Percentiles rank a stretch among this genome's conserved stretches.
phyloP scores from a whole-genome alignment of 2,113 vertebrate species.

The Prinia subflava region DNA sequence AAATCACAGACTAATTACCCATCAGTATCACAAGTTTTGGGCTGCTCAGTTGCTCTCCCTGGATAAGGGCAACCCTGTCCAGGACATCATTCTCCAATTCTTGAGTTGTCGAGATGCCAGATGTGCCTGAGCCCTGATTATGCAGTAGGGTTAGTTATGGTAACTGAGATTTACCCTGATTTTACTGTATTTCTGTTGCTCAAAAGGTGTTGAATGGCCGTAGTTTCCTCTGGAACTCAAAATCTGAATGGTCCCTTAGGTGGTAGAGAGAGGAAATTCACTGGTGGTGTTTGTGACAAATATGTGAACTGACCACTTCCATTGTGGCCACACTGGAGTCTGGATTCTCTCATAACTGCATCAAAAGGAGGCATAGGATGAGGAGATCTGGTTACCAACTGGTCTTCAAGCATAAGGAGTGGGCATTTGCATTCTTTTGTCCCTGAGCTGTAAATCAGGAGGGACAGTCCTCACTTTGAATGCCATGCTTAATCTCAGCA shows the following conservation, averaged over 20 bases:
- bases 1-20: neutral
- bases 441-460: neutral
- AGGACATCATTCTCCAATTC: neutral
- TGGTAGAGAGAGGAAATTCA: neutral
- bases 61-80: neutral
- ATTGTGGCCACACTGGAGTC: neutral
- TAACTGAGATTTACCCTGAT: neutral
- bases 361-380: neutral
- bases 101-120: neutral
- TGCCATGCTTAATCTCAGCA: conserved; percentile 7
- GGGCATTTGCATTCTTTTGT: neutral
- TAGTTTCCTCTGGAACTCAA: neutral
- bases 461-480: conserved; percentile 1
- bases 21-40: neutral
- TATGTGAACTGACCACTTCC: neutral
- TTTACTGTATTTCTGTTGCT: neutral
- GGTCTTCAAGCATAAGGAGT: neutral
- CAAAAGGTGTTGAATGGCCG: rapidly evolving
- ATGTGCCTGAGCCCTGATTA: neutral
- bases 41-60: neutral
- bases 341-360: neutral
- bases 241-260: neutral
- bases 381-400: neutral
- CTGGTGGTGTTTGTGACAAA: neutral
- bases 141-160: neutral